phyloP scores from a whole-genome alignment of 2,113 vertebrate genomes.

The Felis chaus region DNA sequence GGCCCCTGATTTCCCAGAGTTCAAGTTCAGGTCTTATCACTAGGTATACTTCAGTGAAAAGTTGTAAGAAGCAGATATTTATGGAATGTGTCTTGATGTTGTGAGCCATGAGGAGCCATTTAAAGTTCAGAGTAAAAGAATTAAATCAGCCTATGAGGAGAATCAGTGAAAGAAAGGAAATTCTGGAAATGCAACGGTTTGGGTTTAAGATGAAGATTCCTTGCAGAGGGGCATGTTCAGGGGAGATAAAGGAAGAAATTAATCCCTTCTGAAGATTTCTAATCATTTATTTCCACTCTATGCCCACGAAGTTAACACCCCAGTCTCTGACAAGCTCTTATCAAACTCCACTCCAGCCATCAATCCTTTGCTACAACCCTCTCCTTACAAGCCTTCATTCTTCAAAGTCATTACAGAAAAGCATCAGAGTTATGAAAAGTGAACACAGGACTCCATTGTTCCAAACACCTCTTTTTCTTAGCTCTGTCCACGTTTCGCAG shows the following conservation, averaged over 20 bases:
- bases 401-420: slow-evolving; percentile 9
- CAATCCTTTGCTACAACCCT: neutral
- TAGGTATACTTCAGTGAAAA: neutral
- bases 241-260: slow-evolving; percentile 24
- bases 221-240: neutral
- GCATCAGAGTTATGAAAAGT: neutral
- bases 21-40: neutral
- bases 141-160: neutral
- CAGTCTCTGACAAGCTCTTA: neutral
- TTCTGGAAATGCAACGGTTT: neutral
- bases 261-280: neutral
- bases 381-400: neutral
- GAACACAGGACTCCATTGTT: neutral
- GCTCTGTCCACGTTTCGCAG: neutral
- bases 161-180: neutral
- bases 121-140: neutral
- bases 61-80: neutral
- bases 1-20: neutral
- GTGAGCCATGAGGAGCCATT: neutral
- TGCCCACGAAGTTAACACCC: neutral
- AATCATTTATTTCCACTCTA: neutral
- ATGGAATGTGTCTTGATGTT: neutral
- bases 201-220: neutral
- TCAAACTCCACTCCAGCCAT: neutral
- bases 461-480: neutral